These are phyloP conservation scores for Cephonodes hylas DNA, from an alignment of 2,888 invertebrate species.

Conservation along the genomic window DNA sequence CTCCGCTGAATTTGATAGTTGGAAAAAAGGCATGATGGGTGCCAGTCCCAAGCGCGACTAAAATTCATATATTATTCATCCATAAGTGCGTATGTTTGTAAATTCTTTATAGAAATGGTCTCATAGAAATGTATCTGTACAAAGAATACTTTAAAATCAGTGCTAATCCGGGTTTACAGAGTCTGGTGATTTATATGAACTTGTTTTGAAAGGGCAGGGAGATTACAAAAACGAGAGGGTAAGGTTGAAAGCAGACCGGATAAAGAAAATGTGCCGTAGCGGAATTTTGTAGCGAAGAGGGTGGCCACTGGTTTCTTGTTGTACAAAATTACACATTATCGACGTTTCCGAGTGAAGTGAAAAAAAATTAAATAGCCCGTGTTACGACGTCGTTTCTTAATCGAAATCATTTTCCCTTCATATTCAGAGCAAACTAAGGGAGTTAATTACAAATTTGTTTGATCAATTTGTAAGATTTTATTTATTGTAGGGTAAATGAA, in stretches of 20 bases:
- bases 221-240: constrained; percentile 58
- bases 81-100: neutral
- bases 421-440: neutral
- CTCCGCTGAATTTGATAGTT: constrained; percentile 13
- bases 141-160: constrained; percentile 22
- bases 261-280: constrained; percentile 39
- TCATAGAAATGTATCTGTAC: neutral
- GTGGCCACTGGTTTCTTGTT: constrained; percentile 23
- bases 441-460: neutral
- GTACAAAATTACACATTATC: constrained; percentile 34
- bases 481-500: neutral
- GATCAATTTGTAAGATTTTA: neutral
- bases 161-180: constrained; percentile 46
- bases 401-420: neutral
- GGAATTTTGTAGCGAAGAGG: constrained; percentile 30
- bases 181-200: constrained; percentile 58
- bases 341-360: constrained; percentile 27
- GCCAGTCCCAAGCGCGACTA: neutral
- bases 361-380: neutral
- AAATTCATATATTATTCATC: neutral
- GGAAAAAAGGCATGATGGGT: constrained; percentile 13
- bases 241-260: constrained; percentile 48
- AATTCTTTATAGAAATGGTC: neutral
- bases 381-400: neutral
- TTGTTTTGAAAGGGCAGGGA: constrained; percentile 57